Conservation (phyloP, 2,797 vertebrate species). For the Gadopsis bispinosus region DNA sequence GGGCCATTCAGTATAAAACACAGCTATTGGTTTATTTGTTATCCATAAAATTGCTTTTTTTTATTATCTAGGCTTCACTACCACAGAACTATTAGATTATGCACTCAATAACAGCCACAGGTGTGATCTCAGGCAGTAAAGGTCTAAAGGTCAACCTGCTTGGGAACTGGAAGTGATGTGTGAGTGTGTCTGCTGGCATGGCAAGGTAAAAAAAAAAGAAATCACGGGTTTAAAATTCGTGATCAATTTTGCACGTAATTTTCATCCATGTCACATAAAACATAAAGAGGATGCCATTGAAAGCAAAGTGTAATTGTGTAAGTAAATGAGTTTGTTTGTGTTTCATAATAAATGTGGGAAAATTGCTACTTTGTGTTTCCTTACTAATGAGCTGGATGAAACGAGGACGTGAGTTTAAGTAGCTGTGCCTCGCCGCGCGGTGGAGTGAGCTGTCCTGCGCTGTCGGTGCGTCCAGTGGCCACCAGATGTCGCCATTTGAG, state of each 20-base stretch:
- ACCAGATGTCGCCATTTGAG: constrained; percentile 51
- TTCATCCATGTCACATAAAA: constrained; percentile 26
- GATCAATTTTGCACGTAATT: constrained; percentile 73
- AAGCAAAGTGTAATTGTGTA: constrained; percentile 58
- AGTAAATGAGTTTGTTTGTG: constrained; percentile 63
- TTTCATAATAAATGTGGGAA: constrained; percentile 9
- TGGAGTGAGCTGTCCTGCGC: fast-evolving
- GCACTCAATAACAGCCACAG: background rate
- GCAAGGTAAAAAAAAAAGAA: constrained; percentile 22
- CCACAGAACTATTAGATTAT: background rate
- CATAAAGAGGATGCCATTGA: constrained; percentile 1
- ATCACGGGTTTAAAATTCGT: constrained; percentile 46
- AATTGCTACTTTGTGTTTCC: background rate
- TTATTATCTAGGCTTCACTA: too few species aligned
- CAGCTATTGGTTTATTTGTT: background rate
- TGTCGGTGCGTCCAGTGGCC: constrained; percentile 5
- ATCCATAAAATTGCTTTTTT: background rate
- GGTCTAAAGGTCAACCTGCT: constrained; percentile 23
- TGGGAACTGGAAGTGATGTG: constrained; percentile 23
- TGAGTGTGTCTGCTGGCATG: constrained; percentile 7
- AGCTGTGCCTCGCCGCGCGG: background rate
- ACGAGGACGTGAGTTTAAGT: background rate
- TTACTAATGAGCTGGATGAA: background rate
- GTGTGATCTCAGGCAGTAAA: constrained; percentile 19
- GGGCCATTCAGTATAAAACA: background rate